Evolutionary conservation across 2,113 vertebrate species (phyloP), one percentile per base, ranked within the genome.

Genomic region (Neopipo cinnamomea): DNA sequence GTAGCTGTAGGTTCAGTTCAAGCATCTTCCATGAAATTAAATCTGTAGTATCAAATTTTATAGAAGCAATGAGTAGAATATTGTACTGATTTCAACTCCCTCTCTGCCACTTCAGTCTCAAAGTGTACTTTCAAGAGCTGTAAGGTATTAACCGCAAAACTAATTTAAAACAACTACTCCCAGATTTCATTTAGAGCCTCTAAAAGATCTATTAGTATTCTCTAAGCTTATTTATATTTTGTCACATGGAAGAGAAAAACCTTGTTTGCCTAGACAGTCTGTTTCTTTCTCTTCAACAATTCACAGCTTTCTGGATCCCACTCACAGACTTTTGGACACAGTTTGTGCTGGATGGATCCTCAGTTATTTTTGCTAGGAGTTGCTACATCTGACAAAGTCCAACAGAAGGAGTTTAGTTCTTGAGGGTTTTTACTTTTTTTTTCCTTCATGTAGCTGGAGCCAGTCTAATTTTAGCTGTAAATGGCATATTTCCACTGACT

Each of bases 381-480:
- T 91, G 63, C 33, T 94, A 37, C 35, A 47, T 86, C 55, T 94
- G 75, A 94, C 11, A 18, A 89, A 70, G 63, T 73, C 84, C 77
- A 88, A 55, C 14, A 93, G 66, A 85, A 95, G 59, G 50, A 59
- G 50, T 81, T 89, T 65, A 61, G 44, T 9, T 86, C 65, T 91
- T 90, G 17, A 58, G n/a, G 21, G 37, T 3, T 73, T 85, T 66
- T 49, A 1, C 14, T 31, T 30, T 44, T 39, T 20, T 27, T 65
- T 61, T 41, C 5, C 50, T 68, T 8, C 52, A 44, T 44, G 33
- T 66, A 92, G 35, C 53, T 88, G 74, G 16, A 89, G 58, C 41
- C 93, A 83, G 71, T 46, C 81, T 96, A 95, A 97, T 91, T 95
- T 96, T 96, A 96, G 84, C 81, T 67, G 61, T 79, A 96, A 95